Percentiles rank a stretch among this genome's conserved stretches.
Evolutionary conservation across 2,888 invertebrate species (phyloP).

Genomic region (Copidosoma aretas): DNA sequence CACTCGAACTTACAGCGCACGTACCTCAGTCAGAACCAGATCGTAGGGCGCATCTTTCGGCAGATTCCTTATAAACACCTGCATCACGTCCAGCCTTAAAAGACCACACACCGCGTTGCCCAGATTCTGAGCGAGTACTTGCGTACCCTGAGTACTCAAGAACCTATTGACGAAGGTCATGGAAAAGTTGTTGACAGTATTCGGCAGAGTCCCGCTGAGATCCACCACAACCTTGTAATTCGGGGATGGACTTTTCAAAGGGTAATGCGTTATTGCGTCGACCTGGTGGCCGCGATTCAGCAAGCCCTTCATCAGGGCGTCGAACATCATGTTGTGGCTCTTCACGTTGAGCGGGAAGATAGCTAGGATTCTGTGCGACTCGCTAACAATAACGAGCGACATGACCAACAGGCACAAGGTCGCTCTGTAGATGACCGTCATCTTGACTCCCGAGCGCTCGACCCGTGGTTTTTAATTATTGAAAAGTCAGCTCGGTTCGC

Average conservation of each 20-base stretch:
- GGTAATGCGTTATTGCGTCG: constrained; percentile 56
- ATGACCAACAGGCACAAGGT: not conserved
- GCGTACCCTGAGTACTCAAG: not conserved
- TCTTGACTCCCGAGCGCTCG: not conserved
- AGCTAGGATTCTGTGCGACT: constrained; percentile 56
- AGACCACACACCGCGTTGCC: constrained; percentile 42
- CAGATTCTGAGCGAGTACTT: constrained; percentile 16
- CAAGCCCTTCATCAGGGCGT: constrained; percentile 60
- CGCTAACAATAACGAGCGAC: not conserved
- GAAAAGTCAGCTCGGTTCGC: not conserved
- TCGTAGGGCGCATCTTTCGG: constrained; percentile 46
- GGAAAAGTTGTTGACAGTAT: constrained; percentile 45
- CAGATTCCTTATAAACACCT: constrained; percentile 45
- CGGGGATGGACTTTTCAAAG: constrained; percentile 49
- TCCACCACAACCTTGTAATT: constrained; percentile 58
- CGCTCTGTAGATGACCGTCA: not conserved
- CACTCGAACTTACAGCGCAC: too few relatives aligned
- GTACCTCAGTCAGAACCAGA: constrained; percentile 41
- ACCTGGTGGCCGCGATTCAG: constrained; percentile 62
- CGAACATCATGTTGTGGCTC: constrained; percentile 63
- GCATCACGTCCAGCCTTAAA: constrained; percentile 39
- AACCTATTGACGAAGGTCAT: constrained; percentile 32
- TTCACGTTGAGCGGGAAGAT: constrained; percentile 61
- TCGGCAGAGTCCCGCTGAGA: constrained; percentile 39
- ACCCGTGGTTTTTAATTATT: not conserved